These are phyloP conservation scores for Odocoileus hemionus DNA, from an alignment of 2,113 vertebrate species.

Conservation along the genomic window DNA sequence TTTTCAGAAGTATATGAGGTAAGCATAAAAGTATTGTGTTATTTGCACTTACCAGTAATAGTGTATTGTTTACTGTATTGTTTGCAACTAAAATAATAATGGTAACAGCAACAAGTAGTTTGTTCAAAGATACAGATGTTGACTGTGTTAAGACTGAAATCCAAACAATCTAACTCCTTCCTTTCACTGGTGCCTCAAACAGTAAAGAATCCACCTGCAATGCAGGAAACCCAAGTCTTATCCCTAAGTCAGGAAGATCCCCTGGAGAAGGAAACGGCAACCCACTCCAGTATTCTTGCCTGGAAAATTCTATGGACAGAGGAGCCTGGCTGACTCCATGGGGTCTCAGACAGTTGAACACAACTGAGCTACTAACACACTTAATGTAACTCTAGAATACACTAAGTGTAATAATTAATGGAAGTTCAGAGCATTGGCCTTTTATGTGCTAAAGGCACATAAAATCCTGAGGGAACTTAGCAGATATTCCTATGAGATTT, in stretches of 20 bases:
- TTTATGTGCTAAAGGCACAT: background rate
- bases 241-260: background rate
- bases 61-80: background rate
- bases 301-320: background rate
- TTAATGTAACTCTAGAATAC: background rate
- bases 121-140: background rate
- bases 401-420: background rate
- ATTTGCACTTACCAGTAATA: background rate
- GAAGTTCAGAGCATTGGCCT: background rate
- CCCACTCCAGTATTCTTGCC: background rate
- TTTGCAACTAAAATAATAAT: background rate
- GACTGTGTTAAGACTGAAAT: background rate
- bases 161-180: background rate
- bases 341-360: background rate
- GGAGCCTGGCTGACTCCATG: accelerated
- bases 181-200: background rate
- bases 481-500: background rate
- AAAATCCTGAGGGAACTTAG: background rate
- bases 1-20: background rate
- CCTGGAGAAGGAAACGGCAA: background rate
- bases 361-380: background rate
- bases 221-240: background rate
- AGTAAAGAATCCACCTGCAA: background rate
- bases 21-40: background rate
- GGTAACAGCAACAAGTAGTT: background rate